phyloP scores from a whole-genome alignment of 2,113 vertebrate species.

The Laticauda colubrina region DNA sequence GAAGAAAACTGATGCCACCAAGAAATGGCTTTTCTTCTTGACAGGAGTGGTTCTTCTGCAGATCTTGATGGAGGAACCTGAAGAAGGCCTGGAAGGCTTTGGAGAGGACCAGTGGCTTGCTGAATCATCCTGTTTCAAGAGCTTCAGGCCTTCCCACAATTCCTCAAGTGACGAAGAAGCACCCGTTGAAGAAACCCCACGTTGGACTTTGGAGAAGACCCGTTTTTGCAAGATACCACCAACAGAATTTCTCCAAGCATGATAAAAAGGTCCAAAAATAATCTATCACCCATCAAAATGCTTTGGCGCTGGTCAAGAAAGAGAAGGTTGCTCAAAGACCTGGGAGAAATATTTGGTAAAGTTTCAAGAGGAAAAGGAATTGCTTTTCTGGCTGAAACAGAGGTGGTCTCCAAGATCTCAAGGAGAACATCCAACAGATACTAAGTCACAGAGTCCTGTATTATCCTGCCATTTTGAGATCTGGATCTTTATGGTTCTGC shows the following conservation, averaged over 20 bases:
- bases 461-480: background rate
- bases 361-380: background rate
- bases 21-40: conserved; percentile 33
- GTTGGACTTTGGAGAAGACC: background rate
- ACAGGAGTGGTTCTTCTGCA: conserved; percentile 24
- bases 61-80: conserved; percentile 24
- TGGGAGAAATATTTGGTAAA: background rate
- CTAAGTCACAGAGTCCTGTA: too few relatives aligned
- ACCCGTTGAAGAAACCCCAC: background rate
- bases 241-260: background rate
- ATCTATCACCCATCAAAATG: background rate
- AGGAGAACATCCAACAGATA: background rate
- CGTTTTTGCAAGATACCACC: background rate
- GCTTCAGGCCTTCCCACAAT: background rate
- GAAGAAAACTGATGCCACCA: conserved; percentile 10
- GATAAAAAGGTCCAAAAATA: background rate
- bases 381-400: too few relatives aligned
- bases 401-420: background rate
- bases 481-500: background rate
- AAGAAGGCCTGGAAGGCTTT: background rate
- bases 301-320: background rate
- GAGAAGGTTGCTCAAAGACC: background rate
- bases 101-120: background rate
- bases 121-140: background rate
- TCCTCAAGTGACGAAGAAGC: background rate